A percentile compares a stretch with the other conserved stretches of the same genome.
Conservation (phyloP, 2,113 vertebrate species). For the Zosterops hypoxanthus region DNA sequence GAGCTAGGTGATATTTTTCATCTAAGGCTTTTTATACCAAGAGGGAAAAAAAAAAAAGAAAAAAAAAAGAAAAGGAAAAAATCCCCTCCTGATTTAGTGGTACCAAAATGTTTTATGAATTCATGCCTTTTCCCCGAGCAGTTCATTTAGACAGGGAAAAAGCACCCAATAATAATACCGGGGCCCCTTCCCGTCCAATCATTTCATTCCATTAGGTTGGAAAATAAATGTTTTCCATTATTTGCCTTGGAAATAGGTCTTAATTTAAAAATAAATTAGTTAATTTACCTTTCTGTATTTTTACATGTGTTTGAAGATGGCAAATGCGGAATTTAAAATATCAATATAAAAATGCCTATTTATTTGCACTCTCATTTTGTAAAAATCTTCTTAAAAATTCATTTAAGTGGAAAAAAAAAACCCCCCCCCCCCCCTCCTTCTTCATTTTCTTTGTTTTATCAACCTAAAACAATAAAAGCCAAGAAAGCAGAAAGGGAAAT, state of each 20-base stretch:
- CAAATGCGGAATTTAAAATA: neutral
- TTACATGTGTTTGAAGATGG: slow-evolving; percentile 40
- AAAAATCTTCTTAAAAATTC: neutral
- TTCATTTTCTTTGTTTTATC: neutral
- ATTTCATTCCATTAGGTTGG: slow-evolving; percentile 25
- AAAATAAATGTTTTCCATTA: slow-evolving; percentile 60
- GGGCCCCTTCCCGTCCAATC: slow-evolving; percentile 21
- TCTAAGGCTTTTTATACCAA: neutral
- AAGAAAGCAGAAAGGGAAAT: neutral
- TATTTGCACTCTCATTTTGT: neutral
- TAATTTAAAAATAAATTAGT: slow-evolving; percentile 61
- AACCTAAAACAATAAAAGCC: neutral
- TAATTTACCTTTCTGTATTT: slow-evolving; percentile 54
- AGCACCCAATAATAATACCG: slow-evolving; percentile 62
- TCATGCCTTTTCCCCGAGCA: slow-evolving; percentile 20
- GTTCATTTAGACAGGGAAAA: slow-evolving; percentile 36
- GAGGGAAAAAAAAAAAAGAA: neutral
- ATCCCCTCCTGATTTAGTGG: neutral
- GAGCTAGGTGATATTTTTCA: slow-evolving; percentile 11
- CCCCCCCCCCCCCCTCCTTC: accelerated
- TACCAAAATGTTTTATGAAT: slow-evolving; percentile 18
- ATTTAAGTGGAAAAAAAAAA: neutral
- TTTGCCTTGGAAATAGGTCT: slow-evolving; percentile 55
- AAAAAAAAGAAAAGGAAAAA: neutral
- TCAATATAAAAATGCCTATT: neutral